phyloP scores from a whole-genome alignment of 2,113 vertebrate species.

The Cacatua alba region DNA sequence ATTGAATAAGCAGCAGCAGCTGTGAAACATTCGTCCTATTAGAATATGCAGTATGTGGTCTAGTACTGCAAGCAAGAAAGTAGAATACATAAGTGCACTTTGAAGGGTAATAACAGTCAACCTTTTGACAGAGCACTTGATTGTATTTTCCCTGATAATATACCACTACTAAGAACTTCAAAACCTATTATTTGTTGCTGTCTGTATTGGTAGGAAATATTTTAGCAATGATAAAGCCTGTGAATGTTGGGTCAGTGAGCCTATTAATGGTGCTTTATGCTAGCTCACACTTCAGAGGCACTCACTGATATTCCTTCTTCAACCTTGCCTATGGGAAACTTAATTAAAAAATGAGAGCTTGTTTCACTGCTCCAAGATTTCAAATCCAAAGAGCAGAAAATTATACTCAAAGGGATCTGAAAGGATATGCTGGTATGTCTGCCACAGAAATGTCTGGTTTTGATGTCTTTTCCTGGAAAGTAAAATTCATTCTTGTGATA shows the following conservation, averaged over 20 bases:
- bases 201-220: background rate
- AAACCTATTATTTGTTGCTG: background rate
- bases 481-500: background rate
- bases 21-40: background rate
- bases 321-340: background rate
- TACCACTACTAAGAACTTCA: background rate
- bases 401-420: background rate
- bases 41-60: background rate
- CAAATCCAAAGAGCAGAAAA: background rate
- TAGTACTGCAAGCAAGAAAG: background rate
- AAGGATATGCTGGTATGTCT: background rate
- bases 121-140: background rate
- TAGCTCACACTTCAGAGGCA: background rate
- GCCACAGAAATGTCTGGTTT: constrained; percentile 2
- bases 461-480: constrained; percentile 2
- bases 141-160: background rate
- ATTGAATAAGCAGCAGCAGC: background rate
- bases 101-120: background rate
- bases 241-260: background rate
- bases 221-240: background rate
- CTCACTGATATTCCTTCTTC: background rate
- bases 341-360: constrained; percentile 15
- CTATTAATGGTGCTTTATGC: background rate
- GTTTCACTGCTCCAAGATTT: background rate
- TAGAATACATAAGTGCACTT: background rate